Evolutionary conservation across 2,888 invertebrate species (phyloP), one percentile per base, ranked within the genome.

Genomic region (Eupithecia subfuscata): DNA sequence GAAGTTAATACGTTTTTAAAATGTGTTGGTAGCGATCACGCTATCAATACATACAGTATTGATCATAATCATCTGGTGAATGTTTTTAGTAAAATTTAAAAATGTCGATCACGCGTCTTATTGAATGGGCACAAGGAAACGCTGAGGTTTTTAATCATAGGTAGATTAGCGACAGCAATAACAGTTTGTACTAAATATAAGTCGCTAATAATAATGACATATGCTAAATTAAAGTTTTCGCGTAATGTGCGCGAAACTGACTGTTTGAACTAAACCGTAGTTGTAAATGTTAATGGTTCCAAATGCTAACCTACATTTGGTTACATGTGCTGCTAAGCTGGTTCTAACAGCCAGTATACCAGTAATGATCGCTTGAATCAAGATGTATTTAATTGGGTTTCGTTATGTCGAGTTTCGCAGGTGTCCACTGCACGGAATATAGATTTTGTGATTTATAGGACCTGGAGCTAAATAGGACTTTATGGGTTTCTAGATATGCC

Each of bases 331-430:
- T 71, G 69, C 40, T 25, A 43, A 73, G 64, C 73, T 69, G 69
- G 69, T 74, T 76, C 22, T 37, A 71, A 16, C n/a, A 22, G 22
- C 64, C 64, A 69, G 70, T 74, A 71, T 52, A 72, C 71, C 89
- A 84, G 88, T 92, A 93, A 92, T 93, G 93, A 93, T 92, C 90
- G 82, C 84, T 83, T 86, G 88, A 90, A 94, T 95, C 95, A 88
- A 92, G 95, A 95, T 95, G 91, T 92, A 93, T 93, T 94, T 94
- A 95, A 94, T 92, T 92, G 92, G 92, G 84, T 89, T 91, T 91
- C 89, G 90, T 89, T 90, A 88, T 88, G 89, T 88, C 85, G 84
- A 85, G 84, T 84, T 88, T 88, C 80, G 90, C 92, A 92, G 91
- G 91, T 93, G 91, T 90, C 87, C 85, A 83, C 81, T 78, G 85